Conservation (phyloP, 2,888 invertebrate species). For the Drosophila suboccidentalis region DNA sequence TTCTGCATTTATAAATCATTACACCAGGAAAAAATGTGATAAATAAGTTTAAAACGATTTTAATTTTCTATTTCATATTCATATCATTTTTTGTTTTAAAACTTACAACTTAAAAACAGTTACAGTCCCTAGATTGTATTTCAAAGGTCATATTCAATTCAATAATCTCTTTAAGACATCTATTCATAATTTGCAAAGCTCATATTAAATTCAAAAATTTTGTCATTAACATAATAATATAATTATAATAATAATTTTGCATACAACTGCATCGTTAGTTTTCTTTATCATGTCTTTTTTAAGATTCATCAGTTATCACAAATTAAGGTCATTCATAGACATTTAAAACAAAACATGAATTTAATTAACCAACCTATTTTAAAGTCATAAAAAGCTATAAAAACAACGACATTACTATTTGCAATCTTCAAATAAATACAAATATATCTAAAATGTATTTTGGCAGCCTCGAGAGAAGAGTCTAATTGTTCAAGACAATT, state of each 20-base stretch:
- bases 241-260: constrained; percentile 10
- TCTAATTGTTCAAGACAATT: neutral
- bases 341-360: neutral
- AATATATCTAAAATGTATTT: neutral
- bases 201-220: constrained; percentile 1
- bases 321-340: constrained; percentile 3
- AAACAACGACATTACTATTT: neutral
- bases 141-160: neutral
- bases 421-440: neutral
- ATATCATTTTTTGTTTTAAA: too few species aligned
- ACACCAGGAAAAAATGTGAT: too few species aligned
- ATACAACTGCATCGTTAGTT: constrained; percentile 16
- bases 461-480: constrained; percentile 7
- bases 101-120: too few species aligned
- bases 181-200: neutral
- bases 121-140: too few species aligned
- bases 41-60: too few species aligned
- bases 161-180: neutral
- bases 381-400: neutral
- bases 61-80: too few species aligned
- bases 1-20: too few species aligned
- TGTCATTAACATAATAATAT: neutral
- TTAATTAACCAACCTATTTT: constrained; percentile 2
- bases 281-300: constrained; percentile 1
- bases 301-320: neutral